phyloP scores from a whole-genome alignment of 2,797 vertebrate species.

The Enteromius thamalakanensis region DNA sequence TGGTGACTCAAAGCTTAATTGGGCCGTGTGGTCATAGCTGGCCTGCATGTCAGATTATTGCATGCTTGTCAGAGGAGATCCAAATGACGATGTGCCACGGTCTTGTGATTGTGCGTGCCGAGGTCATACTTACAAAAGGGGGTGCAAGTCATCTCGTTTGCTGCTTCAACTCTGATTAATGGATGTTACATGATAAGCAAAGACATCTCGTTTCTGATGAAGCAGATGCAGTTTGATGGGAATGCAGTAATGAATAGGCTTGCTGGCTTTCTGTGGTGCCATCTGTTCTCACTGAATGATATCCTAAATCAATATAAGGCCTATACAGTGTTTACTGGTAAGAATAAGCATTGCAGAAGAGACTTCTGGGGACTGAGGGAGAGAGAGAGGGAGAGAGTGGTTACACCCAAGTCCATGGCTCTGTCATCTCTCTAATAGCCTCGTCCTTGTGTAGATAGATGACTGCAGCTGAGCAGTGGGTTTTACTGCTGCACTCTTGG shows the following conservation, averaged over 20 bases:
- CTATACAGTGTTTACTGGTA: constrained; percentile 30
- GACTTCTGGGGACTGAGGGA: constrained; percentile 22
- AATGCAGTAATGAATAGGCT: constrained; percentile 44
- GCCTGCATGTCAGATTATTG: constrained; percentile 34
- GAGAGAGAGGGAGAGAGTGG: constrained; percentile 42
- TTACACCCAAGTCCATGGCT: constrained; percentile 57
- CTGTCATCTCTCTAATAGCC: constrained; percentile 65
- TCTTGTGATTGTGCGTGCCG: neutral
- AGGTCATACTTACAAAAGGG: constrained; percentile 38
- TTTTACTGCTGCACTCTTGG: constrained; percentile 58
- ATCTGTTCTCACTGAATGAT: constrained; percentile 42
- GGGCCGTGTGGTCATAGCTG: constrained; percentile 3
- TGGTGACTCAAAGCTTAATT: constrained; percentile 36
- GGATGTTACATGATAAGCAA: constrained; percentile 37
- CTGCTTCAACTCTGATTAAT: constrained; percentile 36
- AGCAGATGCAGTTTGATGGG: constrained; percentile 39
- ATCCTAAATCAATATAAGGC: constrained; percentile 32
- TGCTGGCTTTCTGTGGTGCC: constrained; percentile 28
- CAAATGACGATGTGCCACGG: constrained; percentile 20
- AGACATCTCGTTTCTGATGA: constrained; percentile 39
- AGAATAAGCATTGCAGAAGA: constrained; percentile 28
- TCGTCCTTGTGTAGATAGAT: constrained; percentile 63
- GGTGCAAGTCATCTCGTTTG: constrained; percentile 45
- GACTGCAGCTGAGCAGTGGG: constrained; percentile 60
- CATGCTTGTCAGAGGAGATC: constrained; percentile 45